Percentiles rank a stretch among this genome's conserved stretches.
These are phyloP conservation scores for Netelia inedita DNA, from an alignment of 2,888 invertebrate genomes.

Conservation along the genomic window DNA sequence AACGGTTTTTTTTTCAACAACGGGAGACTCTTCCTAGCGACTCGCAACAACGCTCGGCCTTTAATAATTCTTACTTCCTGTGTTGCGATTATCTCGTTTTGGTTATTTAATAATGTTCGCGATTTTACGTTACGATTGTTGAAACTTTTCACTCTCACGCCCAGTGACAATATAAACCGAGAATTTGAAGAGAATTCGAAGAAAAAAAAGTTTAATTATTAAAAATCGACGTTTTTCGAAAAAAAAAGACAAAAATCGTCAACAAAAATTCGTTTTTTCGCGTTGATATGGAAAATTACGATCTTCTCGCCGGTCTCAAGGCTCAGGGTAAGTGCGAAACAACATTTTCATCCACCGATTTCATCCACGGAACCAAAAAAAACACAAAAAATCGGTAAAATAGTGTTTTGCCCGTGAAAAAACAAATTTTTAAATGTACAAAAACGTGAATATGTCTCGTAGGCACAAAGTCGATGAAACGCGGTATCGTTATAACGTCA, in stretches of 20 bases:
- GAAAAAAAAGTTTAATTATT: not conserved
- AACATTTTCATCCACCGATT: not conserved
- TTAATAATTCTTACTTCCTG: slow-evolving; percentile 72
- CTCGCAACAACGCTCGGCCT: slow-evolving; percentile 76
- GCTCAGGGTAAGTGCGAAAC: slow-evolving; percentile 71
- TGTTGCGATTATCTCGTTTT: slow-evolving; percentile 50
- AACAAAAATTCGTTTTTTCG: not conserved
- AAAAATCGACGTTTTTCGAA: not conserved
- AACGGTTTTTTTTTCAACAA: slow-evolving; percentile 70
- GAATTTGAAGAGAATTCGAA: not conserved
- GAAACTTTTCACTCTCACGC: slow-evolving; percentile 42
- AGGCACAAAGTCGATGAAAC: slow-evolving; percentile 51
- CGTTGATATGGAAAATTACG: slow-evolving; percentile 72
- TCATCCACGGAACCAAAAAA: not conserved
- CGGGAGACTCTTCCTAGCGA: slow-evolving; percentile 71
- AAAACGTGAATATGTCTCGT: not conserved
- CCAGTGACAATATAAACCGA: slow-evolving; percentile 35
- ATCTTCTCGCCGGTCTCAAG: slow-evolving; percentile 70
- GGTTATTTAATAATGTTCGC: slow-evolving; percentile 71
- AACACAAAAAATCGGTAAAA: not conserved
- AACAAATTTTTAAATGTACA: not conserved
- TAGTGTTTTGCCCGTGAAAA: not conserved
- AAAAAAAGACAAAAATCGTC: not conserved
- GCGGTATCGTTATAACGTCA: slow-evolving; percentile 54
- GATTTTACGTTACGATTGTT: slow-evolving; percentile 71